These are phyloP conservation scores for Papilio demoleus DNA, from an alignment of 2,888 invertebrate species.

Conservation along the genomic window DNA sequence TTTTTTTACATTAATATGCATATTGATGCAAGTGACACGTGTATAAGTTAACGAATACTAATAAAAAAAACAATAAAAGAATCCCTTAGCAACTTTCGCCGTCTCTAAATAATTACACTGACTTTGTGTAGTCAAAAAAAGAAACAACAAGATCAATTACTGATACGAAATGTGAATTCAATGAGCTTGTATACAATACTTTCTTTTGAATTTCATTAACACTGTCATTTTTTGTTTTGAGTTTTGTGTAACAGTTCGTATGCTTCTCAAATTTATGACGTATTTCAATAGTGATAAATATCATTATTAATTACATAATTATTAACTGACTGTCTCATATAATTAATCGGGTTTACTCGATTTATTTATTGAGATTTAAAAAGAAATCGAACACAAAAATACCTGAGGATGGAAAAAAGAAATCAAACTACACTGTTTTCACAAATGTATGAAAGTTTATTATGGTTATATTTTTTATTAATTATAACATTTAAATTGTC, in stretches of 20 bases:
- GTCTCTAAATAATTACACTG: constrained; percentile 32
- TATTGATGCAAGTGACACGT: neutral
- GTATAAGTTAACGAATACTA: neutral
- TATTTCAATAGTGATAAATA: neutral
- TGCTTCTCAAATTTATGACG: constrained; percentile 25
- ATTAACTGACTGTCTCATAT: constrained; percentile 7
- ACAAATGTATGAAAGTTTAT: neutral
- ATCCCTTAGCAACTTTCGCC: constrained; percentile 33
- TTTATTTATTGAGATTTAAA: constrained; percentile 16
- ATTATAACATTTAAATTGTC: neutral
- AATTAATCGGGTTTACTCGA: constrained; percentile 12
- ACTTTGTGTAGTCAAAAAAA: too few relatives aligned
- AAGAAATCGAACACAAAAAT: constrained; percentile 21
- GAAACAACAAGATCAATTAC: constrained; percentile 46
- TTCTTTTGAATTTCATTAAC: constrained; percentile 47
- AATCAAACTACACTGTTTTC: constrained; percentile 19
- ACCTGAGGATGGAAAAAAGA: constrained; percentile 16
- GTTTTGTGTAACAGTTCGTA: constrained; percentile 45
- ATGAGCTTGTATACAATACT: constrained; percentile 39
- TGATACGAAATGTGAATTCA: constrained; percentile 44
- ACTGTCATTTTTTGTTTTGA: constrained; percentile 54
- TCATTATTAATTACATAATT: constrained; percentile 10
- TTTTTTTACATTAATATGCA: too few relatives aligned
- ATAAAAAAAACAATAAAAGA: constrained; percentile 5
- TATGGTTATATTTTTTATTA: neutral